These are phyloP conservation scores for Drosophila yooni DNA, from an alignment of 2,888 invertebrate genomes.

Conservation along the genomic window DNA sequence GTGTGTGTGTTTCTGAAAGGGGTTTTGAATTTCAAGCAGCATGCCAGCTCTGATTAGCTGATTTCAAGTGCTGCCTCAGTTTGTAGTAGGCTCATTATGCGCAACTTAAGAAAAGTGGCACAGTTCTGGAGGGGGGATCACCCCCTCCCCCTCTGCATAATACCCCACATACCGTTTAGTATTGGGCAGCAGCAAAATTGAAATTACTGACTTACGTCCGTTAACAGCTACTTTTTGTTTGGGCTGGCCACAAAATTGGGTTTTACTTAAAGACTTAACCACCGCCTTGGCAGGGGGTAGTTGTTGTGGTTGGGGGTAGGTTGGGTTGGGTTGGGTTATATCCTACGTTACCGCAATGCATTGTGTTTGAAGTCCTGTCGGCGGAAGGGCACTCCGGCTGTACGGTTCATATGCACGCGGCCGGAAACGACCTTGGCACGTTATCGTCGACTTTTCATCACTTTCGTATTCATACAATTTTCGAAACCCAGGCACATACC, in stretches of 20 bases:
- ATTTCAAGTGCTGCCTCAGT: conserved; percentile 50
- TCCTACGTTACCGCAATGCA: conserved; percentile 66
- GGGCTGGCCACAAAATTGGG: conserved; percentile 49
- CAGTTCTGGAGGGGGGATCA: not conserved
- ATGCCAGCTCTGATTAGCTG: conserved; percentile 71
- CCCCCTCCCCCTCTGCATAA: not conserved
- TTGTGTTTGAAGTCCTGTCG: conserved; percentile 58
- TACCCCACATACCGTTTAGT: conserved; percentile 23
- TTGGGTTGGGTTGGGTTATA: conserved; percentile 7
- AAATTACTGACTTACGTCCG: conserved; percentile 70
- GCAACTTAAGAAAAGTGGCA: conserved; percentile 9
- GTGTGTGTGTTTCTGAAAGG: not conserved
- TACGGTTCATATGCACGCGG: conserved; percentile 79
- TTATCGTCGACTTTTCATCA: conserved; percentile 81
- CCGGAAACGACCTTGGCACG: conserved; percentile 82
- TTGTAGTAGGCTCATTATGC: conserved; percentile 43
- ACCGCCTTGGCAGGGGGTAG: conserved; percentile 5
- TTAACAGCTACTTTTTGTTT: conserved; percentile 54
- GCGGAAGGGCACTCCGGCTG: conserved; percentile 45
- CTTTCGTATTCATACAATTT: conserved; percentile 79
- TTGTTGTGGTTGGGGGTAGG: not conserved
- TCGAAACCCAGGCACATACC: conserved; percentile 49
- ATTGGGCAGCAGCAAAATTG: conserved; percentile 53
- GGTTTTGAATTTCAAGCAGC: conserved; percentile 64
- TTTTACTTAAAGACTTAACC: conserved; percentile 64